These are phyloP conservation scores for Apostichopus californicus DNA, from an alignment of 35 echinoderm and acorn worm genomes.

Conservation along the genomic window DNA sequence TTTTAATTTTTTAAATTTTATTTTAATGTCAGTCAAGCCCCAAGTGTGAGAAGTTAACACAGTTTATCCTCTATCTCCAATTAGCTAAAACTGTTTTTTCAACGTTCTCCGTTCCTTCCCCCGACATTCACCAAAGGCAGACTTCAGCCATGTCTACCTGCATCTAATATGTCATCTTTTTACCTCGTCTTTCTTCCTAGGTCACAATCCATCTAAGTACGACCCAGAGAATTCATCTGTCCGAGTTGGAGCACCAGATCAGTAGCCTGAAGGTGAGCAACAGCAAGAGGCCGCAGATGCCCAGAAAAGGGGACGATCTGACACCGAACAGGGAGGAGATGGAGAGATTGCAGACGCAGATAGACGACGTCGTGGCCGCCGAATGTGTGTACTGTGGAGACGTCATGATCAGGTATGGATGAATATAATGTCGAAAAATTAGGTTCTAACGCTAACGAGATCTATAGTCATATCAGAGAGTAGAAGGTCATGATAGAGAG, in stretches of 20 bases:
- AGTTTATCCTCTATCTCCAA: too few relatives aligned
- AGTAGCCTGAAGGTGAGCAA: slow-evolving; percentile 39
- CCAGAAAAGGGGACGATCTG: slow-evolving; percentile 52
- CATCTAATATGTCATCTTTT: too few relatives aligned
- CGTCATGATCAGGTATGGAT: too few relatives aligned
- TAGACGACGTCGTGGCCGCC: slow-evolving; percentile 87
- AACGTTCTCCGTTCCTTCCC: too few relatives aligned
- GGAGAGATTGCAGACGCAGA: slow-evolving; percentile 74
- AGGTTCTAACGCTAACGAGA: background rate
- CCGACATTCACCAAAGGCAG: too few relatives aligned
- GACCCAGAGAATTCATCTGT: slow-evolving; percentile 65
- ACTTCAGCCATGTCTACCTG: too few relatives aligned
- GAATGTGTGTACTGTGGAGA: too few relatives aligned
- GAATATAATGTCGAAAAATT: background rate
- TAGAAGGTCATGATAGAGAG: too few relatives aligned
- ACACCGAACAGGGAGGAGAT: slow-evolving; percentile 78
- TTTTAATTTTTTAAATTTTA: too few relatives aligned
- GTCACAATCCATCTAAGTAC: slow-evolving; percentile 80
- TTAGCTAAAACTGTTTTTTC: too few relatives aligned
- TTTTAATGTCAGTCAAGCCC: too few relatives aligned
- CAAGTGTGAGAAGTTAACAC: too few relatives aligned
- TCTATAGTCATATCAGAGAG: background rate
- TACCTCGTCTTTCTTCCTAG: slow-evolving; percentile 25
- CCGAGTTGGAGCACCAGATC: slow-evolving; percentile 71
- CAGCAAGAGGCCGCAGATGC: slow-evolving; percentile 9